These are phyloP conservation scores for Synanthedon andrenaeformis DNA, from an alignment of 2,888 invertebrate species.

Conservation along the genomic window DNA sequence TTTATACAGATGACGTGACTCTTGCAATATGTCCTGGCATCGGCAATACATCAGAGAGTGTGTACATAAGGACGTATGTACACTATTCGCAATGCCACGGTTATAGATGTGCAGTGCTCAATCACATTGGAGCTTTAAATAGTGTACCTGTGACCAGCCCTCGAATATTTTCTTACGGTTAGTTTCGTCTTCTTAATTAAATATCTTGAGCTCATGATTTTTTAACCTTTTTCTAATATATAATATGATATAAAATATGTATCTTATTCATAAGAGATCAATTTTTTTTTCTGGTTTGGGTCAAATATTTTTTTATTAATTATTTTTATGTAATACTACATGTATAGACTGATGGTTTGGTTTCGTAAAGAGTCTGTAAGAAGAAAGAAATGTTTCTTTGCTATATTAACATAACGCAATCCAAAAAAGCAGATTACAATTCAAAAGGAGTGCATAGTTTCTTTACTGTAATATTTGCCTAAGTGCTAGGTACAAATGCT, in stretches of 20 bases:
- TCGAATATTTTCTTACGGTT: constrained; percentile 93
- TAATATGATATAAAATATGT: neutral
- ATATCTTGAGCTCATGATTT: neutral
- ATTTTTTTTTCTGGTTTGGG: too few relatives aligned
- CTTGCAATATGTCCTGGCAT: constrained; percentile 93
- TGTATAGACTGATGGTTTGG: too few relatives aligned
- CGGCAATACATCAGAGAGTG: constrained; percentile 93
- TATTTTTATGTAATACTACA: too few relatives aligned
- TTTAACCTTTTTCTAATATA: neutral
- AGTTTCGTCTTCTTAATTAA: constrained; percentile 22
- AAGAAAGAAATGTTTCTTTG: too few relatives aligned
- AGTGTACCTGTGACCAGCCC: constrained; percentile 88
- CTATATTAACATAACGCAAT: neutral
- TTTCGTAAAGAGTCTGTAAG: too few relatives aligned
- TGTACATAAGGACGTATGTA: constrained; percentile 93
- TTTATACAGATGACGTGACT: constrained; percentile 81
- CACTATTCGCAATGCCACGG: constrained; percentile 92
- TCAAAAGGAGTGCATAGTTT: neutral
- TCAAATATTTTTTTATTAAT: too few relatives aligned
- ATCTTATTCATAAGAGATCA: too few relatives aligned
- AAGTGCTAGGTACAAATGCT: neutral
- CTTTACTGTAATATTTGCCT: too few relatives aligned
- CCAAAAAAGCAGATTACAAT: neutral
- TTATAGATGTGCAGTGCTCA: constrained; percentile 91
- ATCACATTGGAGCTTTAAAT: constrained; percentile 91